phyloP scores from a whole-genome alignment of 1,140 invertebrate genomes.

The Cyrtorhinus lividipennis region DNA sequence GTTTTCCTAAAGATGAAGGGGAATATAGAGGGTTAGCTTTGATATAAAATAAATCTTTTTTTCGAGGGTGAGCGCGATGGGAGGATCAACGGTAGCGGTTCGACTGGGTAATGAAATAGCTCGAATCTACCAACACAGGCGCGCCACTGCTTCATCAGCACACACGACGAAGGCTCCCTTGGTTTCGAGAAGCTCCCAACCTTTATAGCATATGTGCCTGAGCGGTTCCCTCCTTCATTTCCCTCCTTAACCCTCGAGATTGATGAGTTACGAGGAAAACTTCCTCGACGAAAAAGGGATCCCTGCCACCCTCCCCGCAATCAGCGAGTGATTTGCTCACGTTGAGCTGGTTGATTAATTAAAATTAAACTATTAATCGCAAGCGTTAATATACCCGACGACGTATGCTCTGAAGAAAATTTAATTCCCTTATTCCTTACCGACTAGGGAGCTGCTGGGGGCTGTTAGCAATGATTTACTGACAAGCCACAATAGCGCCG shows the following conservation, averaged over 20 bases:
- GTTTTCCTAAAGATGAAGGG: neutral
- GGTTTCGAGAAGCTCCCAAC: neutral
- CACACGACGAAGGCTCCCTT: neutral
- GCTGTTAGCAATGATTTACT: no score
- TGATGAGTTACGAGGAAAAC: neutral
- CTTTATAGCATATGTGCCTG: slow-evolving; percentile 1
- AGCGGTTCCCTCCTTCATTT: neutral
- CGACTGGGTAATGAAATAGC: slow-evolving; percentile 8
- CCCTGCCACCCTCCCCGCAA: neutral
- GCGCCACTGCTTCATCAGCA: neutral
- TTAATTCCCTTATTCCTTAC: no score
- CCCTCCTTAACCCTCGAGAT: neutral
- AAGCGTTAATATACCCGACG: no score
- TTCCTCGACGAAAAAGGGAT: neutral
- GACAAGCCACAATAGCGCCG: no score
- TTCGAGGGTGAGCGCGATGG: neutral
- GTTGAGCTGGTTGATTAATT: no score
- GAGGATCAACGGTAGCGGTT: neutral
- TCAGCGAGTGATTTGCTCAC: neutral
- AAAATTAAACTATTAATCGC: no score
- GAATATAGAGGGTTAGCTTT: neutral
- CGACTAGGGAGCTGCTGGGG: no score
- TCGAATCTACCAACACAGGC: no score
- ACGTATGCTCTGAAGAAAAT: no score
- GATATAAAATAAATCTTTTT: slow-evolving; percentile 10